Evolutionary conservation across 1,140 invertebrate species (phyloP), one percentile per base, ranked within the genome.

Genomic region (Trichomalopsis sarcophagae): DNA sequence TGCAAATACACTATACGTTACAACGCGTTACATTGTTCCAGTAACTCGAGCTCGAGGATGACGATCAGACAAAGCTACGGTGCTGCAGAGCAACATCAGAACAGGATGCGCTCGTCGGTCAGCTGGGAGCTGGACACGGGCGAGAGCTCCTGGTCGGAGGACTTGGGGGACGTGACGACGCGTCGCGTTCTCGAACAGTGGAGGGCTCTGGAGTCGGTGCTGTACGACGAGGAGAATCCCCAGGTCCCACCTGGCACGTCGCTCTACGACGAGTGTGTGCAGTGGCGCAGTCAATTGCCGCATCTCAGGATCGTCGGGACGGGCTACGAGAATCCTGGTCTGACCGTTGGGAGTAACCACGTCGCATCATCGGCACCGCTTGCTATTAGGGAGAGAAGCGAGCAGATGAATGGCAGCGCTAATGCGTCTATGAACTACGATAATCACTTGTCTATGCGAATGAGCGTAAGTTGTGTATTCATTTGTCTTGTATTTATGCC

Each of bases 251-350:
- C 86, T 66, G 9, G n/a, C 44, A 30, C 55, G 6, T n/a, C 79
- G 68, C 33, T 88, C 76, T 86, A 87, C 14, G 90, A 92, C 9
- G 93, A 93, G 82, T 93, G 92, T 81, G 33, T 87, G 76, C 92
- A 93, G 81, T 93, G 92, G 92, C 89, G 88, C 50, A 89, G 79
- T 11, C 92, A 93, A 71, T 86, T 93, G 62, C 88, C 89, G 0
- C 91, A 93, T 81, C 87, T 93, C 23, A 89, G 91, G 86, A 55
- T 85, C 55, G 14, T 81, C 7, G 84, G 79, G 3, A 30, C 1
- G 6, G 62, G 21, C 17, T 13, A 13, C 30, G 10, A 13, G 1
- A 17, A 71, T 17, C 23, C 23, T 6, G 27, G 27, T 13, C n/a
- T 17, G 23, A 4, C 68, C 1, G 10, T 30, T 71, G 17, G 33